Percentiles rank a stretch among this genome's conserved stretches.
These are phyloP conservation scores for Holotrichia oblita DNA, from an alignment of 1,140 invertebrate species.

Conservation along the genomic window DNA sequence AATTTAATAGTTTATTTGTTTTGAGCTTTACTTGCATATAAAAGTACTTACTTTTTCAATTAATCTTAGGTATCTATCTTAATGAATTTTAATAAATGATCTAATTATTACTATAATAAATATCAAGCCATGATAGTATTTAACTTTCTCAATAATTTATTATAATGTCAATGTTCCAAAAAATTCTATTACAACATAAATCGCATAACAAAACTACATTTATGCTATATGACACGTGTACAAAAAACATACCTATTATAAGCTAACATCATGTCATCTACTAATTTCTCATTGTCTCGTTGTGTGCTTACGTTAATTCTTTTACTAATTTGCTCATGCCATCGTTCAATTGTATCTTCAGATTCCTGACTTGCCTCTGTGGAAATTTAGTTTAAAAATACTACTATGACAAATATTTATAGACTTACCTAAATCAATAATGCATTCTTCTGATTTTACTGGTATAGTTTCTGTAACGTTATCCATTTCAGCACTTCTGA, in stretches of 20 bases:
- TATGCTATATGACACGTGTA: neutral
- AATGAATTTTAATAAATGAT: no score
- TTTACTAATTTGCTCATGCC: neutral
- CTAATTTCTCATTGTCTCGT: neutral
- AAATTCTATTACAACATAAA: neutral
- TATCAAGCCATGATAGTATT: no score
- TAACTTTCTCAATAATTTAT: no score
- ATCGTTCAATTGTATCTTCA: neutral
- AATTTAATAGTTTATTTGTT: no score
- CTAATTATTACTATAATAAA: no score
- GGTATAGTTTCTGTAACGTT: neutral
- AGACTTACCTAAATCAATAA: conserved; percentile 13
- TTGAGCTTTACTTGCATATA: no score
- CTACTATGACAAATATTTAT: neutral
- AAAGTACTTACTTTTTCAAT: no score
- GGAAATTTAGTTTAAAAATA: neutral
- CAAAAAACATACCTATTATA: neutral
- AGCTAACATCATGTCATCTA: neutral
- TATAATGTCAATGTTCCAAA: no score
- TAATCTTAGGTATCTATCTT: no score
- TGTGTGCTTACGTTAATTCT: neutral
- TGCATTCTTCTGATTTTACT: neutral
- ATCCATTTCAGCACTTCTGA: neutral
- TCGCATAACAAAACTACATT: neutral
- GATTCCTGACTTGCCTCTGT: neutral